phyloP scores from a whole-genome alignment of 2,888 invertebrate genomes.

The Acleris literana region DNA sequence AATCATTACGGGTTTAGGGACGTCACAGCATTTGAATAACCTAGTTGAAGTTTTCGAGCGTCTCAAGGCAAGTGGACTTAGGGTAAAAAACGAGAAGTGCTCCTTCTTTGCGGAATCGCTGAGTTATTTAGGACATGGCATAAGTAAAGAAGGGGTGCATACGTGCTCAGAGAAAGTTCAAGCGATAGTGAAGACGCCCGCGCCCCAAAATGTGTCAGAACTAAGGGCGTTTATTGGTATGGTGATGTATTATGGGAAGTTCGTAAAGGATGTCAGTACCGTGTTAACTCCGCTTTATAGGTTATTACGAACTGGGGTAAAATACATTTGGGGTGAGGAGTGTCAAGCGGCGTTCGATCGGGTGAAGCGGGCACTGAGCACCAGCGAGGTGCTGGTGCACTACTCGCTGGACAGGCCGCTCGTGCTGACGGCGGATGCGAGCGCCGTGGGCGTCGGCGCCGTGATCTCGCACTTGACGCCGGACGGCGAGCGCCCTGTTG shows the following conservation, averaged over 20 bases:
- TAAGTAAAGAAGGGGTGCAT: no score
- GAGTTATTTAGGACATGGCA: neutral
- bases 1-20: neutral
- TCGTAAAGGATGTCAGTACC: neutral
- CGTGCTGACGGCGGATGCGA: constrained; percentile 2
- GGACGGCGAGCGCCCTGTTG: constrained; percentile 3
- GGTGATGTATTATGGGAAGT: constrained; percentile 2
- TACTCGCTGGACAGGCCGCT: neutral
- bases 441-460: neutral
- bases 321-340: constrained; percentile 1
- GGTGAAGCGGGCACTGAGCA: neutral
- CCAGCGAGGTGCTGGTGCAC: constrained; percentile 6
- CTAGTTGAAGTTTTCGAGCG: neutral
- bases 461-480: neutral
- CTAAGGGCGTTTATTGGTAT: neutral
- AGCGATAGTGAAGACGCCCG: no score
- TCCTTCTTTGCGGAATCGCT: neutral
- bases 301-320: neutral
- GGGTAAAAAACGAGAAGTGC: neutral
- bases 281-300: constrained; percentile 1
- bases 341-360: constrained; percentile 4
- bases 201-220: no score
- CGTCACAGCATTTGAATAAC: neutral
- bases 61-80: neutral
- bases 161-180: no score